Evolutionary conservation across 2,888 invertebrate species (phyloP), one percentile per base, ranked within the genome.

Genomic region (Micoletzkya japonica): DNA sequence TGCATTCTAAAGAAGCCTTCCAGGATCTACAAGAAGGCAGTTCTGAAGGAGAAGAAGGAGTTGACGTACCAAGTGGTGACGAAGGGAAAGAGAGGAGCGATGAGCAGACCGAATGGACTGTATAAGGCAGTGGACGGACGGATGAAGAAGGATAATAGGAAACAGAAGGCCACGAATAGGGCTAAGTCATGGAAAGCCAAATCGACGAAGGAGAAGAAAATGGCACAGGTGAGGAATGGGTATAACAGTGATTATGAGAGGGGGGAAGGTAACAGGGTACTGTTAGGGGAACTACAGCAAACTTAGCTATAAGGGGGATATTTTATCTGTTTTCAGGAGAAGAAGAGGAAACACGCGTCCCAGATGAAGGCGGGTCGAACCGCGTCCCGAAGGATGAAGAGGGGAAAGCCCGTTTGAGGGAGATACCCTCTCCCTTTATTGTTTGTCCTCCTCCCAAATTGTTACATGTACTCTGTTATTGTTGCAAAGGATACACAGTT

Each of bases 61-160:
- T 89, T 94, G 0, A 92, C 92, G 0, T 96, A 97, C 85, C 93
- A 96, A 0, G 95, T 97, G 0, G 91, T 95, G 39, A 95, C 93
- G 86, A 97, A 94, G 68, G 85, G 83, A 68, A 81, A 79, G 73
- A 77, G 78, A 28, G 85, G 85, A 44, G 75, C 70, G 14, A 71
- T 75, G 73, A 57, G 72, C 6, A 72, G 82, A 63, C 84, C 85
- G 1, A 71, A 70, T 32, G 85, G 85, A 66, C 78, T 72, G n/a
- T 85, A 82, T 74, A 81, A 81, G 72, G 70, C 79, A 50, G 72
- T 72, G 63, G 72, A 72, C 44, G 24, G 54, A 14, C 7, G 72
- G 36, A 24, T 72, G 72, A 69, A 69, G 50, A 63, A 57, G 50
- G 72, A 72, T 39, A 28, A 50, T 20, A 32, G 37, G 30, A 50